Conservation (phyloP, 2,888 invertebrate species). For the Willowsia nigromaculata region DNA sequence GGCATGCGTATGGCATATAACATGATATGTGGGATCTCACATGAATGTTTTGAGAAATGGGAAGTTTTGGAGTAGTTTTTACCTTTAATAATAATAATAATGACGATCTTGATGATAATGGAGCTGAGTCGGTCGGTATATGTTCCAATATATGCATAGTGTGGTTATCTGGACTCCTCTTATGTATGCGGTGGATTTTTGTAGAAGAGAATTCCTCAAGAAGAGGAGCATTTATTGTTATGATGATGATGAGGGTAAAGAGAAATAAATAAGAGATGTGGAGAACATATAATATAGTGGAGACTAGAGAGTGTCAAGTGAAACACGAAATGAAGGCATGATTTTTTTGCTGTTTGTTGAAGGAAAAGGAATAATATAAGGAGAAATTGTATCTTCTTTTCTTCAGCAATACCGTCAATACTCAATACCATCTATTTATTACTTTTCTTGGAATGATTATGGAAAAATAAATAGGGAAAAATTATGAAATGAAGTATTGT, state of each 20-base stretch:
- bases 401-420: not conserved
- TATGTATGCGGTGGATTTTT: not conserved
- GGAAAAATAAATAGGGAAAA: constrained; percentile 13
- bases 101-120: not conserved
- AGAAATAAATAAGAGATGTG: not conserved
- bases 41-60: not conserved
- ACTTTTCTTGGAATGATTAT: constrained; percentile 60
- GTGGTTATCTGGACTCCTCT: not conserved
- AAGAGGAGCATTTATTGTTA: constrained; percentile 19
- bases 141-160: not conserved
- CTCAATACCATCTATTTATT: constrained; percentile 41
- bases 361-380: not conserved
- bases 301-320: constrained; percentile 15
- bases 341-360: not conserved
- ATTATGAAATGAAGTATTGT: not conserved
- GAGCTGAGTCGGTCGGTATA: not conserved
- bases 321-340: not conserved
- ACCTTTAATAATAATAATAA: constrained; percentile 34
- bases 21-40: too few relatives aligned
- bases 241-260: not conserved
- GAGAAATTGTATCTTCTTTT: not conserved
- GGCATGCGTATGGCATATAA: not conserved
- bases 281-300: not conserved
- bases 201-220: not conserved
- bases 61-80: constrained; percentile 10